Percentiles rank a stretch among this genome's conserved stretches.
Conservation (phyloP, 1,140 invertebrate species). For the Drosophila seguyi region DNA sequence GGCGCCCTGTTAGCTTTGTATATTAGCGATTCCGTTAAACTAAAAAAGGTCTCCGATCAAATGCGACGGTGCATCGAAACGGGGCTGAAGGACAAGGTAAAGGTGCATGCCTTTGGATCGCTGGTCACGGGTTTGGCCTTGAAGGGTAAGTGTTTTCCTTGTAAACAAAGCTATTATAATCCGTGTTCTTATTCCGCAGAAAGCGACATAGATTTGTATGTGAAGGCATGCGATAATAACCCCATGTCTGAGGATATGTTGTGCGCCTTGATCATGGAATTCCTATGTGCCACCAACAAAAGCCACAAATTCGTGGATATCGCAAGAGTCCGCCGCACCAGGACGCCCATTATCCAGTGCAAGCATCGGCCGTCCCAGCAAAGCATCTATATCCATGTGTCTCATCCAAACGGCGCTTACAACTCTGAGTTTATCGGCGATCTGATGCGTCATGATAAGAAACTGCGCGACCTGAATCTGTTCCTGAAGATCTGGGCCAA, state of each 20-base stretch:
- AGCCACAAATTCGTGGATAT: slow-evolving; percentile 51
- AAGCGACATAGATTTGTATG: slow-evolving; percentile 71
- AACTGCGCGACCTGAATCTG: slow-evolving; percentile 53
- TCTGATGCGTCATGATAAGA: slow-evolving; percentile 40
- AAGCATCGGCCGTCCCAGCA: slow-evolving; percentile 48
- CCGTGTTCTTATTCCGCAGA: slow-evolving; percentile 26
- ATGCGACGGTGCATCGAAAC: slow-evolving; percentile 45
- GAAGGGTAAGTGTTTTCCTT: slow-evolving; percentile 40
- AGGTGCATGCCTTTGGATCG: slow-evolving; percentile 71
- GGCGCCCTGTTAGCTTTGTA: slow-evolving; percentile 44
- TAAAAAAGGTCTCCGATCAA: slow-evolving; percentile 34
- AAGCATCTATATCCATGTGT: slow-evolving; percentile 70
- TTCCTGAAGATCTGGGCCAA: slow-evolving; percentile 77
- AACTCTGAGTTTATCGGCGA: slow-evolving; percentile 65
- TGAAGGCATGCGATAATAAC: slow-evolving; percentile 25
- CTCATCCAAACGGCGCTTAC: slow-evolving; percentile 54
- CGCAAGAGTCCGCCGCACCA: slow-evolving; percentile 56
- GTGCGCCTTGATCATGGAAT: slow-evolving; percentile 36
- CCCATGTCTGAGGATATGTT: slow-evolving; percentile 9
- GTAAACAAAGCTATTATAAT: neutral
- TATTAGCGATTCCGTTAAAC: slow-evolving; percentile 24
- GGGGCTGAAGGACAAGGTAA: slow-evolving; percentile 26
- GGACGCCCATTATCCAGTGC: slow-evolving; percentile 76
- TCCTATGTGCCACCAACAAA: slow-evolving; percentile 21
- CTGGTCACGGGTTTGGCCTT: slow-evolving; percentile 65